These are phyloP conservation scores for Pituophis catenifer DNA, from an alignment of 2,113 vertebrate species.

Conservation along the genomic window DNA sequence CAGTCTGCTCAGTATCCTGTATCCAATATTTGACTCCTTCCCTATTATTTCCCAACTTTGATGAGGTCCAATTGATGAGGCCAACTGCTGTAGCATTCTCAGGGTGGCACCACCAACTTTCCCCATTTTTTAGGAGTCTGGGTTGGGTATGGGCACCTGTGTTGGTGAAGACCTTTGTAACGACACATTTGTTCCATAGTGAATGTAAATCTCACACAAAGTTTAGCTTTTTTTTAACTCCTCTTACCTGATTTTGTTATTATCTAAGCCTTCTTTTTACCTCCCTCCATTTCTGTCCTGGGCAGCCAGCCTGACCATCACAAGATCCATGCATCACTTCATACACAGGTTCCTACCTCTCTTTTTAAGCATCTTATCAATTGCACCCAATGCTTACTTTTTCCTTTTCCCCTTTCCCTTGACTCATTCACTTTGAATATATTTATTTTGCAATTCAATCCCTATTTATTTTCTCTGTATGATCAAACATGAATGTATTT, in stretches of 20 bases:
- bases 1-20: no score
- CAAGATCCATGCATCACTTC: background rate
- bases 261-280: background rate
- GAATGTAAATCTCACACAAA: background rate
- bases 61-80: background rate
- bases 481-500: background rate
- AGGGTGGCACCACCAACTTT: background rate
- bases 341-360: background rate
- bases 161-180: background rate
- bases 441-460: background rate
- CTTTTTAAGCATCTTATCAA: background rate
- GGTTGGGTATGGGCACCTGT: background rate
- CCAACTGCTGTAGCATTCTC: background rate
- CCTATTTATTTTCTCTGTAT: background rate
- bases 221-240: background rate
- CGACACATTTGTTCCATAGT: background rate
- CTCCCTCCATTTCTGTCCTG: background rate
- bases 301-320: background rate
- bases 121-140: background rate
- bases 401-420: background rate
- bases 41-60: background rate
- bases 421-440: background rate
- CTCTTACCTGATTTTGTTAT: background rate
- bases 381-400: background rate
- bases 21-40: background rate